Conservation (phyloP, 1,140 invertebrate species). For the Drosophila navojoa region DNA sequence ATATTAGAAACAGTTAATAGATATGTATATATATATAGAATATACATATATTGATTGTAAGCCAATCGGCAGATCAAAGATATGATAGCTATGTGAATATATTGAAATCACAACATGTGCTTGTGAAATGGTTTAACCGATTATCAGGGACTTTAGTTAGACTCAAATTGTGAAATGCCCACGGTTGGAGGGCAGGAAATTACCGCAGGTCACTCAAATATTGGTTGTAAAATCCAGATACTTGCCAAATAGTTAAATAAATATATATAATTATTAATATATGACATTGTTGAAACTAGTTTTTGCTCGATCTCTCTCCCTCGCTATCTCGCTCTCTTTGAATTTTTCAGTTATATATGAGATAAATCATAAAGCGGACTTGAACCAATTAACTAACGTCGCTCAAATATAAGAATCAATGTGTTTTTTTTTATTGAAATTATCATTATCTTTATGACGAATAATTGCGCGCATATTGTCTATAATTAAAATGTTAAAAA, state of each 20-base stretch:
- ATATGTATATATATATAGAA: constrained; percentile 27
- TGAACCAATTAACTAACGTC: constrained; percentile 66
- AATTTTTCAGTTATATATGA: not conserved
- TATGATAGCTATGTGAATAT: constrained; percentile 5
- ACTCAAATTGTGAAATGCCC: not conserved
- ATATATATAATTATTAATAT: not conserved
- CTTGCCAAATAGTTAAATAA: not conserved
- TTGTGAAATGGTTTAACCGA: constrained; percentile 48
- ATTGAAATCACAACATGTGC: constrained; percentile 28
- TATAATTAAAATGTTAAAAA: constrained; percentile 78
- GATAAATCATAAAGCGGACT: not conserved
- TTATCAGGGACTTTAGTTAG: constrained; percentile 21
- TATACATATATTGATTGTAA: constrained; percentile 27
- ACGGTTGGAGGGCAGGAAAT: constrained; percentile 6
- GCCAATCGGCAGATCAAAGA: constrained; percentile 44
- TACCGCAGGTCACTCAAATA: constrained; percentile 46
- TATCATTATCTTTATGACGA: constrained; percentile 79
- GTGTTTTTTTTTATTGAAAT: constrained; percentile 63
- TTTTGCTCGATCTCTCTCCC: not conserved
- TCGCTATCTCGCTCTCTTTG: not conserved
- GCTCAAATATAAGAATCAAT: constrained; percentile 48
- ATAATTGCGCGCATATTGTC: constrained; percentile 79
- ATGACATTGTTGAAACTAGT: constrained; percentile 3
- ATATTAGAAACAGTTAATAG: constrained; percentile 49
- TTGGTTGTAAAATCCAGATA: constrained; percentile 12